These are phyloP conservation scores for Euthynnus affinis DNA, from an alignment of 2,797 vertebrate species.

Conservation along the genomic window DNA sequence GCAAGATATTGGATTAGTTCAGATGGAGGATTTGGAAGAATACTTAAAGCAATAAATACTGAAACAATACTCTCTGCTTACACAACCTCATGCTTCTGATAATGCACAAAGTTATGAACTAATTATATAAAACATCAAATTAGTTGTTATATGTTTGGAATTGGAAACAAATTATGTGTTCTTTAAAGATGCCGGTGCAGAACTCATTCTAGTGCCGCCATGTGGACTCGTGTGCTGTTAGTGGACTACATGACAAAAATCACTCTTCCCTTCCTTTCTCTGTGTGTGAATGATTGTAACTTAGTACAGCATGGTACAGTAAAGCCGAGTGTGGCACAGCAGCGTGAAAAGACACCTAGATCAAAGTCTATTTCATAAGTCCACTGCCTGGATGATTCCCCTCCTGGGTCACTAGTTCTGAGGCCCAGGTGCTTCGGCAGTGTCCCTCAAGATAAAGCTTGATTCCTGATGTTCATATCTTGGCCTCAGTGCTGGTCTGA, in stretches of 20 bases:
- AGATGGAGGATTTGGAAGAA: conserved; percentile 28
- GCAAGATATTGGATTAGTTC: conserved; percentile 15
- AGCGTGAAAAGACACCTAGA: conserved; percentile 50
- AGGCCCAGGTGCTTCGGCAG: conserved; percentile 30
- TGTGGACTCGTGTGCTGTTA: not conserved
- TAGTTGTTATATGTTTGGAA: conserved; percentile 18
- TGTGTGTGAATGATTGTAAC: conserved; percentile 53
- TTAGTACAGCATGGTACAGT: conserved; percentile 55
- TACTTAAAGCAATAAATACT: conserved; percentile 33
- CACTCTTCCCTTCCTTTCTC: conserved; percentile 3
- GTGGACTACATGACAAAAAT: conserved; percentile 10
- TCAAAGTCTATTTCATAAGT: conserved; percentile 10
- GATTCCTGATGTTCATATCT: conserved; percentile 82
- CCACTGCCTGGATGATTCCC: conserved; percentile 29
- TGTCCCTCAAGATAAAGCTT: conserved; percentile 32
- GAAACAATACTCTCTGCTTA: conserved; percentile 1
- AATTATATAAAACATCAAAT: conserved; percentile 13
- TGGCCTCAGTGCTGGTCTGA: conserved; percentile 89
- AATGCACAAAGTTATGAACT: conserved; percentile 10
- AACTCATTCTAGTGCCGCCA: not conserved
- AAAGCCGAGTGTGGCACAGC: conserved; percentile 56
- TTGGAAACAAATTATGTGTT: conserved; percentile 14
- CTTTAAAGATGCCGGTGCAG: not conserved
- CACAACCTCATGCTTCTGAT: not conserved
- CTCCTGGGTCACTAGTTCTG: conserved; percentile 30